Percentiles rank a stretch among this genome's conserved stretches.
These are phyloP conservation scores for Thunnus thynnus DNA, from an alignment of 2,113 vertebrate species.

Conservation along the genomic window DNA sequence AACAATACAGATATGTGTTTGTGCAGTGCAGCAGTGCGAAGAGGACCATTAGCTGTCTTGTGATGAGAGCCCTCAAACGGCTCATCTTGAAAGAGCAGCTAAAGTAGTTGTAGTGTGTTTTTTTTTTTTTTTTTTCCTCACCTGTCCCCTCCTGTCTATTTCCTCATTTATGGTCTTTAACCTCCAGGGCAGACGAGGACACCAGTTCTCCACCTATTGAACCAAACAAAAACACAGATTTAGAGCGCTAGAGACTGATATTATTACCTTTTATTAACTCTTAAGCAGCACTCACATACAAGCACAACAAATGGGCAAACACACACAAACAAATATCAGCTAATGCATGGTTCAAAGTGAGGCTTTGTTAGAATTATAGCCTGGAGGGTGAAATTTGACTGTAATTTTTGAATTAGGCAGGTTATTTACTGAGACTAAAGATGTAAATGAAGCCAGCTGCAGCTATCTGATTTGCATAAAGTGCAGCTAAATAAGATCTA, in stretches of 20 bases:
- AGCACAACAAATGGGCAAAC: no score
- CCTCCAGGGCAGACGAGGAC: constrained; percentile 97
- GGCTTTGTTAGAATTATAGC: neutral
- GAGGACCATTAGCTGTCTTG: neutral
- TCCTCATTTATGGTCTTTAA: constrained; percentile 90
- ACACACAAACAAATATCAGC: neutral
- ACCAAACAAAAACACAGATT: neutral
- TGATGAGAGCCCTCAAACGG: neutral
- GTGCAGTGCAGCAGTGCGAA: neutral
- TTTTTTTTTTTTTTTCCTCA: constrained; percentile 69
- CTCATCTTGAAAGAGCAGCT: neutral
- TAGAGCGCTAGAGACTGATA: neutral
- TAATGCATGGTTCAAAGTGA: neutral
- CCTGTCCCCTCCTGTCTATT: constrained; percentile 89
- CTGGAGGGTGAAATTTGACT: neutral
- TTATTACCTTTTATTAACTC: no score
- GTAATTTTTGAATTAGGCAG: no score
- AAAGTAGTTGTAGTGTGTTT: neutral
- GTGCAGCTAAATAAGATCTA: neutral
- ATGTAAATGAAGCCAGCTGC: no score
- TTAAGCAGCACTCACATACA: no score
- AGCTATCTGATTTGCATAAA: neutral
- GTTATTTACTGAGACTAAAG: neutral
- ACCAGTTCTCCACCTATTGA: constrained; percentile 98
- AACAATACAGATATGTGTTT: no score